A percentile compares a stretch with the other conserved stretches of the same genome.
Evolutionary conservation across 1,140 invertebrate species (phyloP).

Genomic region (Drosophila mayri): DNA sequence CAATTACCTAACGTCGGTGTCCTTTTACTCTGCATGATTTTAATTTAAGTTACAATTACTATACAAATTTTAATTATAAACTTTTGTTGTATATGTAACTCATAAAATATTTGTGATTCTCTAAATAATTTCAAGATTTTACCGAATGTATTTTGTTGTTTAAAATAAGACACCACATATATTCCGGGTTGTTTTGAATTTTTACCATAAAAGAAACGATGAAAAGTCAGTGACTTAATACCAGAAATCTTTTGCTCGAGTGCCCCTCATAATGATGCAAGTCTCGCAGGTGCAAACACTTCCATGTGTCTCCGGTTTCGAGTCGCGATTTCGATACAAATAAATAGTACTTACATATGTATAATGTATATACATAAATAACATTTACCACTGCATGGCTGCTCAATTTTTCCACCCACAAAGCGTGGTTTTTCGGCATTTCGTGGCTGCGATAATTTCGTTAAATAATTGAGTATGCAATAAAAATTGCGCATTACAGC

Average conservation of each 20-base stretch:
- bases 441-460: slow-evolving; percentile 62
- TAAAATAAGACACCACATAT: slow-evolving; percentile 9
- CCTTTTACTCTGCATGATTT: background rate
- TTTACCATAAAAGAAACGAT: slow-evolving; percentile 30
- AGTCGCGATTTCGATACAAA: slow-evolving; percentile 47
- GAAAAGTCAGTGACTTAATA: slow-evolving; percentile 79
- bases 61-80: background rate
- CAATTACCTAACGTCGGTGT: background rate
- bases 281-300: slow-evolving; percentile 61
- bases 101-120: background rate
- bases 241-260: slow-evolving; percentile 72
- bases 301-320: slow-evolving; percentile 53
- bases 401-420: slow-evolving; percentile 27
- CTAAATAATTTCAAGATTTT: background rate
- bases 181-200: slow-evolving; percentile 3
- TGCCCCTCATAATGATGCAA: slow-evolving; percentile 59
- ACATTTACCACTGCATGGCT: slow-evolving; percentile 18
- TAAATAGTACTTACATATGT: slow-evolving; percentile 24
- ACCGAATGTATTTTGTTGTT: background rate
- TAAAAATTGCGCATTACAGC: slow-evolving; percentile 55
- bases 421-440: slow-evolving; percentile 46
- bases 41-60: background rate
- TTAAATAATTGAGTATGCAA: slow-evolving; percentile 76
- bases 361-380: background rate
- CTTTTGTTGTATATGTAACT: background rate